Base-by-base conservation (phyloP, 92 coral and sea anemone species). In the Ricordea florida region DNA sequence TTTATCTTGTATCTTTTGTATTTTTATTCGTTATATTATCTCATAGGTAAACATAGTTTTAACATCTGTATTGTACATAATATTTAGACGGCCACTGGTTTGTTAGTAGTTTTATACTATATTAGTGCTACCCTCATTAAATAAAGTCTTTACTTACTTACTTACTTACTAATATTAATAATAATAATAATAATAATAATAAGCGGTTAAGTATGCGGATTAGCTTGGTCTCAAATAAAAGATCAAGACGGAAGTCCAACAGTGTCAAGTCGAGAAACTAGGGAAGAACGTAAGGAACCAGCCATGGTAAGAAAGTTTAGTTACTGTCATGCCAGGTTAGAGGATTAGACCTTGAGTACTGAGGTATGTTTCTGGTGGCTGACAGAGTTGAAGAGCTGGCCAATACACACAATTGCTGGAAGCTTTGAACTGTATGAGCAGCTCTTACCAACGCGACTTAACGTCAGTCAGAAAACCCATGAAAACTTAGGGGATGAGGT, bases 341-440 rank as follows among this genome's bases (percentile, higher is more conserved):
- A 46, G 53, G 8, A 7, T 42, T 15, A 42, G 48, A 42, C 16
- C 17, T 42, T 42, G 48, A 42, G 48, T 42, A 10, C 8, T n/a
- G 48, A n/a, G n/a, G n/a, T n/a, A n/a, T n/a, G n/a, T 46, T 46
- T 46, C 53, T 46, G 53, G 53, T 46, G 53, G 53, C 53, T 46
- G 24, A 46, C 53, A 10, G 53, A 46, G 53, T 46, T 23, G 53
- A 46, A 46, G 22, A 46, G 8, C 53, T 46, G 53, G 9, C 53
- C 2, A 46, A 17, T 27, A 1, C 53, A 46, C 53, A 46, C 24
- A 46, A 46, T 13, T 27, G 21, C 53, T 46, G 53, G 53, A 1
- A 23, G 17, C 53, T 23, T 46, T 46, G 23, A 6, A 11, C 53
- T 46, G 23, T 46, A 46, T 27, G 53, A 46, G 53, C 53, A 46